These are phyloP conservation scores for Enchytraeus crypticus DNA, from an alignment of 2,888 invertebrate genomes.

Conservation along the genomic window DNA sequence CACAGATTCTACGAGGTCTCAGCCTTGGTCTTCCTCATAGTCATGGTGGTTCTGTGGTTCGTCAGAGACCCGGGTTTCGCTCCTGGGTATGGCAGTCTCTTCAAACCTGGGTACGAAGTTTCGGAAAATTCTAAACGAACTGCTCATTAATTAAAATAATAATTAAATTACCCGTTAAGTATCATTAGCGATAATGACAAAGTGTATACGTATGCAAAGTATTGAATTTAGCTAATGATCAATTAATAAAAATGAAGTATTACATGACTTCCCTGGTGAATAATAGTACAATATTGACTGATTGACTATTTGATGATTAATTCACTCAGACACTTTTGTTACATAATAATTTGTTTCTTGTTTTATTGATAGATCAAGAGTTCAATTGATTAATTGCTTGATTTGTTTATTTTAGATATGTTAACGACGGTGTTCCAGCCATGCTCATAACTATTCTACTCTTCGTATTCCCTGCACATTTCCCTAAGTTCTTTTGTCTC, in stretches of 20 bases:
- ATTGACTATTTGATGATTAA: too few species aligned
- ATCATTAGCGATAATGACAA: too few species aligned
- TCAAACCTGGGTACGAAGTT: slow-evolving; percentile 7
- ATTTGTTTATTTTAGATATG: slow-evolving; percentile 1
- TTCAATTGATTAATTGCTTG: not conserved
- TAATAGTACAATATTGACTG: too few species aligned
- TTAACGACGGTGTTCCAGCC: slow-evolving; percentile 8
- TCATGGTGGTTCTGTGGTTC: slow-evolving; percentile 10
- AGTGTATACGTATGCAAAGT: too few species aligned
- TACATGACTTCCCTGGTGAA: too few species aligned
- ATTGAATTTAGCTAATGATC: too few species aligned
- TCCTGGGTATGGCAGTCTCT: slow-evolving; percentile 11
- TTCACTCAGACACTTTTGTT: too few species aligned
- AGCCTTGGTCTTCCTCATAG: not conserved
- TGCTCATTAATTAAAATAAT: not conserved
- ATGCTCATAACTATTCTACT: slow-evolving; percentile 9
- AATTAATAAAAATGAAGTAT: too few species aligned
- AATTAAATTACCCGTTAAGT: not conserved
- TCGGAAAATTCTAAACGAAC: not conserved
- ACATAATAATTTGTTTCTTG: too few species aligned
- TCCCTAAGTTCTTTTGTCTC: slow-evolving; percentile 7
- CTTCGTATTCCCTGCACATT: slow-evolving; percentile 2
- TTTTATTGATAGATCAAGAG: too few species aligned
- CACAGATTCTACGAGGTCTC: slow-evolving; percentile 8
- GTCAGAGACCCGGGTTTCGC: slow-evolving; percentile 11